Base-by-base conservation (phyloP, 2,888 invertebrate genomes). In the Rotaria socialis region DNA sequence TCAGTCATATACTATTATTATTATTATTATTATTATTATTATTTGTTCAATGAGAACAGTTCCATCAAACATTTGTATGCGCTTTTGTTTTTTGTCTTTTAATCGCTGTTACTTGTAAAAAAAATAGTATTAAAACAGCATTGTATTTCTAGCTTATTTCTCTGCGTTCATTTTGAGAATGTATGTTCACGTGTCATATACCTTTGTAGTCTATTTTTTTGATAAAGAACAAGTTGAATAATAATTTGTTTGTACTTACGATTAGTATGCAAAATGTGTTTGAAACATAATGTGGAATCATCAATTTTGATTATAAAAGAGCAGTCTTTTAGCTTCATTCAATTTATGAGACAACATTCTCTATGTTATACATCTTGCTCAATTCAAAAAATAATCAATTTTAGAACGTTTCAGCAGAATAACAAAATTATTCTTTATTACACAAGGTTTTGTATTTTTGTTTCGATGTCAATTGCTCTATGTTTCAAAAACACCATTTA, bases 181-280 rank as follows among this genome's bases (percentile, higher is more conserved):
- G 16, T 67, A 67, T 67, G 67, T 67, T 19, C 22, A 52, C 14
- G 14, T 52, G 52, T 52, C 52, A 14, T 52, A 52, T 52, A 52
- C 16, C 52, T 52, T 67, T 67, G 35, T 67, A 67, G 67, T 35
- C 67, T 67, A 67, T 67, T 67, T 67, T 67, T 35, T 67, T 67
- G 19, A 67, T 67, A 67, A 67, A 67, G 67, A 67, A 67, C 67
- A 67, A 35, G n/a, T 60, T 60, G 0, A 4, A 60, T 35, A 60
- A 60, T 27, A 1, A n/a, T 14, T n/a, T 60, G 58, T 11, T 60
- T n/a, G 27, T 60, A 8, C 58, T 60, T 27, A 11, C n/a, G 2
- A 35, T 35, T 35, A 60, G 58, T 60, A 60, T 0, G n/a, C 27
- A 22, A 74, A 74, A 41, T 74, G 35, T 35, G 2, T 35, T 35